phyloP scores from a whole-genome alignment of 30 jellyfish, hydroid and myxozoan genomes.

The Pelagia noctiluca region DNA sequence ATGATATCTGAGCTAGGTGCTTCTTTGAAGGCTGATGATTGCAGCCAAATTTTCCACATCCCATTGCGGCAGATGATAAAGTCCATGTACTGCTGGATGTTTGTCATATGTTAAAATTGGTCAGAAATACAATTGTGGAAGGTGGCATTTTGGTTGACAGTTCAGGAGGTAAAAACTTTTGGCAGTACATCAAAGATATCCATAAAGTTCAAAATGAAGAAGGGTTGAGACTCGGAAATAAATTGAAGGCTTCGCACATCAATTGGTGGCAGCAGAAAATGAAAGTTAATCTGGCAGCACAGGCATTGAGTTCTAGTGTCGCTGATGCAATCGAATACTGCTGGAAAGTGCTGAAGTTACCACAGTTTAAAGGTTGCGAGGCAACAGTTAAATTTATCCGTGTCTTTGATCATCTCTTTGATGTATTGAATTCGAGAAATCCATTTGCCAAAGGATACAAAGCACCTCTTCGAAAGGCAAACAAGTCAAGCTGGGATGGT shows the following conservation, averaged over 20 bases:
- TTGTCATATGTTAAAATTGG: no score
- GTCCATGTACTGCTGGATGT: slow-evolving; percentile 25
- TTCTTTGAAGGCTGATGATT: no score
- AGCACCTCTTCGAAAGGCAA: slow-evolving; percentile 32
- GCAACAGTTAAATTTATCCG: slow-evolving; percentile 38
- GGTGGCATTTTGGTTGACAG: slow-evolving; percentile 12
- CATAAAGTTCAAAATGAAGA: slow-evolving; percentile 39
- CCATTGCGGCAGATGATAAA: slow-evolving; percentile 48
- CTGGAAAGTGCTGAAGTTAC: not conserved
- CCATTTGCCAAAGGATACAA: slow-evolving; percentile 73
- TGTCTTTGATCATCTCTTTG: slow-evolving; percentile 38
- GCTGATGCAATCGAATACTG: slow-evolving; percentile 49
- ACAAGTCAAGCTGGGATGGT: not conserved
- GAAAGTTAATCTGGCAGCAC: slow-evolving; percentile 53
- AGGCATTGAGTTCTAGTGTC: slow-evolving; percentile 36
- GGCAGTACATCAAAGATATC: slow-evolving; percentile 34
- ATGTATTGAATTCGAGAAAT: slow-evolving; percentile 68
- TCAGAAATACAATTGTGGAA: slow-evolving; percentile 71
- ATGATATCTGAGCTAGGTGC: not conserved
- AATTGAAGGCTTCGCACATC: slow-evolving; percentile 8
- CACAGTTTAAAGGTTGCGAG: slow-evolving; percentile 23
- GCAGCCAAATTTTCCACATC: not conserved
- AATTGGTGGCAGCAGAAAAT: slow-evolving; percentile 41
- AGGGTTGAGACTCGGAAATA: slow-evolving; percentile 38
- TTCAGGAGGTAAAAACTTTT: slow-evolving; percentile 3